Percentiles rank a stretch among this genome's conserved stretches.
These are phyloP conservation scores for Hypothenemus hampei DNA, from an alignment of 1,140 invertebrate genomes.

Conservation along the genomic window DNA sequence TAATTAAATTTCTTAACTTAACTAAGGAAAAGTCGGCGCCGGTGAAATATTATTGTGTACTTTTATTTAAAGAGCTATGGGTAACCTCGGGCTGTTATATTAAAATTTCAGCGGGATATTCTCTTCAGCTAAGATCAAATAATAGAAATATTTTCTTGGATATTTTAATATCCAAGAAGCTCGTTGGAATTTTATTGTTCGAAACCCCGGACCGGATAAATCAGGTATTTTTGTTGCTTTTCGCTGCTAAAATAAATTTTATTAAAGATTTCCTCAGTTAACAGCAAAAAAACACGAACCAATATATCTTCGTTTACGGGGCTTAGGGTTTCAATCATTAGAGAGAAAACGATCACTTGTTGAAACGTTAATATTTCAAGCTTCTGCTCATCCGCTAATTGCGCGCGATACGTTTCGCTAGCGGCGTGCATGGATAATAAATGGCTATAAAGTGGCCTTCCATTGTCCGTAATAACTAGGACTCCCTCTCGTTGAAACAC, in stretches of 20 bases:
- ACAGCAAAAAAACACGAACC: too few relatives aligned
- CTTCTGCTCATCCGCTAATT: constrained; percentile 24
- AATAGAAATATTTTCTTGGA: constrained; percentile 24
- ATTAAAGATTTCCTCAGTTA: too few relatives aligned
- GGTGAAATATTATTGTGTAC: constrained; percentile 5
- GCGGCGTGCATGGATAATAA: constrained; percentile 25
- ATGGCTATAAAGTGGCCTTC: constrained; percentile 27
- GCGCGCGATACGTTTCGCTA: constrained; percentile 26
- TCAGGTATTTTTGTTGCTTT: constrained; percentile 19
- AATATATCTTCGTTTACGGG: too few relatives aligned
- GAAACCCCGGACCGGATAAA: constrained; percentile 1
- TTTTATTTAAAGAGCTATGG: constrained; percentile 9
- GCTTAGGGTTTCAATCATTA: constrained; percentile 2
- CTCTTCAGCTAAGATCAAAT: constrained; percentile 20
- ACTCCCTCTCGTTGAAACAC: constrained; percentile 25
- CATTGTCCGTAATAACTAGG: constrained; percentile 24
- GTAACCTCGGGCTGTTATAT: constrained; percentile 27
- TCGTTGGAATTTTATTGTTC: constrained; percentile 24
- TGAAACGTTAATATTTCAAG: constrained; percentile 29
- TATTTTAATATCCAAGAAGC: constrained; percentile 25
- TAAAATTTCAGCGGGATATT: constrained; percentile 23
- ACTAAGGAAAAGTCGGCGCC: neutral
- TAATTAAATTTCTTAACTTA: constrained; percentile 6
- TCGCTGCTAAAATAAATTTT: too few relatives aligned
- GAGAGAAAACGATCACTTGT: constrained; percentile 25